A percentile compares a stretch with the other conserved stretches of the same genome.
Conservation (phyloP, 2,797 vertebrate species). For the Pangasius mekongensis region DNA sequence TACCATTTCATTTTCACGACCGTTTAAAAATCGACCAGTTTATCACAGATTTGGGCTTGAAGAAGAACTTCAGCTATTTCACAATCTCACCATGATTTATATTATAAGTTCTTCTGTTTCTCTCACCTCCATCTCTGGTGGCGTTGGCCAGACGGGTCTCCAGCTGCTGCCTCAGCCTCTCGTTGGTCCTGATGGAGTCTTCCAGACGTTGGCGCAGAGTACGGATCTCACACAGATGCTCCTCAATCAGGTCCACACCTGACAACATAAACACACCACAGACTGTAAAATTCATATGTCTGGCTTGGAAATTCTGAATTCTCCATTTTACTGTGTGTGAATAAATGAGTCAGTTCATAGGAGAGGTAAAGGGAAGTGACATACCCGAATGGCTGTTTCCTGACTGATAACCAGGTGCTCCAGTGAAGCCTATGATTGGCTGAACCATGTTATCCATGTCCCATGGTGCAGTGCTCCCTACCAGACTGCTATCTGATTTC, state of each 20-base stretch:
- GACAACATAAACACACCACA: conserved; percentile 11
- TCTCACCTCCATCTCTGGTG: conserved; percentile 74
- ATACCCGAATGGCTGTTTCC: conserved; percentile 80
- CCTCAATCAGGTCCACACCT: conserved; percentile 87
- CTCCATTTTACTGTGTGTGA: background rate
- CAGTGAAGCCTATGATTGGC: conserved; percentile 68
- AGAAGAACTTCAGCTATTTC: background rate
- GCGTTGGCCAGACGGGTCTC: conserved; percentile 77
- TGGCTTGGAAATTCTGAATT: background rate
- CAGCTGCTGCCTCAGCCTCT: conserved; percentile 88
- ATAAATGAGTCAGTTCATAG: background rate
- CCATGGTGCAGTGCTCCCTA: conserved; percentile 71
- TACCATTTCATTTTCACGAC: background rate
- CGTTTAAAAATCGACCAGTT: background rate
- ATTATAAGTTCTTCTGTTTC: background rate
- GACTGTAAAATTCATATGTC: background rate
- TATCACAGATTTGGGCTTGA: background rate
- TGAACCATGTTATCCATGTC: conserved; percentile 66
- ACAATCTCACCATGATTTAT: background rate
- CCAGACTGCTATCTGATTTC: conserved; percentile 62
- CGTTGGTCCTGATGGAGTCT: conserved; percentile 91
- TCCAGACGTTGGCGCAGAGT: conserved; percentile 88
- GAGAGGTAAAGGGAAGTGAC: background rate
- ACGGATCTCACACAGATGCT: conserved; percentile 88
- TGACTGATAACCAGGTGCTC: conserved; percentile 67